Evolutionary conservation across 1,140 invertebrate species (phyloP).

Genomic region (Onthophagus taurus): DNA sequence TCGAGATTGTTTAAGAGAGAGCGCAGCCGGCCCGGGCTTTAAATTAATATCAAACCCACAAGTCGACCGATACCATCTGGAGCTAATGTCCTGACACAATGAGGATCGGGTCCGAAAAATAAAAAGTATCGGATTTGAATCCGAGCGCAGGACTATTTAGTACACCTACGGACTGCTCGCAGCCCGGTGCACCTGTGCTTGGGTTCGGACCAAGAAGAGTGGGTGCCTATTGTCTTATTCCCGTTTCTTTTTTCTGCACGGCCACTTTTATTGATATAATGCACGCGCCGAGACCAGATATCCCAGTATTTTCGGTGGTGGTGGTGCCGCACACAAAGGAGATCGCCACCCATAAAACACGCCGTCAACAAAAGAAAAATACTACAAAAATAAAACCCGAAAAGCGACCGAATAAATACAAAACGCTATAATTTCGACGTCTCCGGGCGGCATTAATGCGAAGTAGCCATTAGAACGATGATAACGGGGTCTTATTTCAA

Average conservation of each 20-base stretch:
- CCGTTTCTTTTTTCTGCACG: constrained; percentile 24
- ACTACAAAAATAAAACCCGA: too few species aligned
- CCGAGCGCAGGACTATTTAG: constrained; percentile 32
- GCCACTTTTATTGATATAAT: constrained; percentile 26
- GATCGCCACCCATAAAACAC: too few species aligned
- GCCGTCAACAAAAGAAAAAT: too few species aligned
- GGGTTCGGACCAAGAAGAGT: constrained; percentile 21
- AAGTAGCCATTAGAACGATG: constrained; percentile 20
- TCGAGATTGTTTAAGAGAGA: constrained; percentile 10
- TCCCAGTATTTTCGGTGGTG: constrained; percentile 13
- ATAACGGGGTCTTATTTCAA: constrained; percentile 23
- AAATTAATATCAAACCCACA: constrained; percentile 35
- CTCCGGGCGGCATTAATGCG: constrained; percentile 18
- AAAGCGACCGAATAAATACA: too few species aligned
- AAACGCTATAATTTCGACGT: constrained; percentile 8
- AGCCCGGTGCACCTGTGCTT: constrained; percentile 30
- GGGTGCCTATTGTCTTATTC: constrained; percentile 31
- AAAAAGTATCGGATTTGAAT: constrained; percentile 32
- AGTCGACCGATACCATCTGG: constrained; percentile 29
- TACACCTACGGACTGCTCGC: constrained; percentile 29
- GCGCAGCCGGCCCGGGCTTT: constrained; percentile 22
- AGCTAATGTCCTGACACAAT: constrained; percentile 36
- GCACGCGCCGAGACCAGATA: too few species aligned
- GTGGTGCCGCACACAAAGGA: too few species aligned
- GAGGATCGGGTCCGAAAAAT: constrained; percentile 27